A percentile compares a stretch with the other conserved stretches of the same genome.
Evolutionary conservation across 2,888 invertebrate genomes (phyloP).

Genomic region (Tachina grossa): DNA sequence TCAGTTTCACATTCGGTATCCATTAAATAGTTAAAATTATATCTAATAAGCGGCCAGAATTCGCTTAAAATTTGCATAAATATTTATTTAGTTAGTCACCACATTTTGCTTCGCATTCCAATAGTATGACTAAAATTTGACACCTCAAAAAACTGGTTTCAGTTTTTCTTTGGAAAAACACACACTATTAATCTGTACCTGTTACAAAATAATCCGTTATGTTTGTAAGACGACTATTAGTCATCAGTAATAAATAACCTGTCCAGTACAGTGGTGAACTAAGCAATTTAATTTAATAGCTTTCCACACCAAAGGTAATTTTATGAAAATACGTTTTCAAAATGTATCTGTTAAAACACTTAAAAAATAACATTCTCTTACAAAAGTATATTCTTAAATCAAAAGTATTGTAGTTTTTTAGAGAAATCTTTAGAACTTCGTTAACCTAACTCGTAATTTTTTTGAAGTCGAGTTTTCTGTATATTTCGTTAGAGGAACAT

Average conservation of each 20-base stretch:
- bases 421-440: too few species aligned
- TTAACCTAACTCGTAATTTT: too few species aligned
- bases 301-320: neutral
- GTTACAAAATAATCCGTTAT: conserved; percentile 11
- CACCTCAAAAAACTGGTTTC: conserved; percentile 39
- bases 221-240: neutral
- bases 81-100: conserved; percentile 37
- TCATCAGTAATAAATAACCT: conserved; percentile 3
- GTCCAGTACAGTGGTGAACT: neutral
- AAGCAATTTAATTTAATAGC: neutral
- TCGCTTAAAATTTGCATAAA: conserved; percentile 10
- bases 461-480: too few species aligned
- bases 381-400: too few species aligned
- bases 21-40: neutral
- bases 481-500: too few species aligned
- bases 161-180: conserved; percentile 2
- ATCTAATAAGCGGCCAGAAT: conserved; percentile 4
- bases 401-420: too few species aligned
- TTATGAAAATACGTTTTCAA: neutral
- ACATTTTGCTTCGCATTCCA: conserved; percentile 38
- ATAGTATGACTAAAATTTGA: conserved; percentile 45
- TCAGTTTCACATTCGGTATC: neutral
- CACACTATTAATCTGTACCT: neutral
- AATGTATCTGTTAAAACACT: neutral
- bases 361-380: too few species aligned